Evolutionary conservation across 2,888 invertebrate genomes (phyloP), one percentile per base, ranked within the genome.

Genomic region (Megastigmus dorsalis): DNA sequence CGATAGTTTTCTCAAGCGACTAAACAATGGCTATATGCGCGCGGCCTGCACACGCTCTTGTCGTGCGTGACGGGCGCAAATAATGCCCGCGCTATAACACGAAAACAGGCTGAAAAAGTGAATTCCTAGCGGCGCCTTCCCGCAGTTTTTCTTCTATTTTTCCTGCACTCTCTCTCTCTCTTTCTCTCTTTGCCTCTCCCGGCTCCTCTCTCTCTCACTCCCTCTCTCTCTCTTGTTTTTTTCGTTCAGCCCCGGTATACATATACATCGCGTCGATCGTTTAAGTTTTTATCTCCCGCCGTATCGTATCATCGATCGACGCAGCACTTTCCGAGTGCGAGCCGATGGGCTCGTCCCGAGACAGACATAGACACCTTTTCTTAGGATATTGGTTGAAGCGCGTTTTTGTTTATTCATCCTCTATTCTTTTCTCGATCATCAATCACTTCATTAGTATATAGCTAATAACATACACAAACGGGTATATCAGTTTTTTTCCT

Each of bases 1-100:
- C 54, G 76, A 76, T 76, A 73, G 76, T 76, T 73, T 73, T 76
- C 76, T 68, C 65, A 68, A 57, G 9, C 72, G 75, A 75, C 71
- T 75, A 75, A 76, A 76, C 75, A 68, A 54, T 57, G 50, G n/a
- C n/a, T n/a, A n/a, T n/a, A n/a, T n/a, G 59, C 23, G 36, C 13
- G 10, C 10, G 13, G 10, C 5, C 69, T 18, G 45, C n/a, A n/a
- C n/a, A n/a, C 36, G 45, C 13, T 36, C 45, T 74, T 65, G n/a
- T n/a, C n/a, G n/a, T n/a, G 72, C 71, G 59, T 76, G 75, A 68
- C 75, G 45, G 62, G 68, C 72, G 68, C 72, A 72, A 63, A 75
- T 57, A 72, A 69, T 60, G 62, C 57, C n/a, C 18, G 18, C 48
- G 41, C 69, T 26, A 10, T n/a, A 1, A 13, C 62, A 57, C 65